These are phyloP conservation scores for Cottus gobio DNA, from an alignment of 2,113 vertebrate species.

Conservation along the genomic window DNA sequence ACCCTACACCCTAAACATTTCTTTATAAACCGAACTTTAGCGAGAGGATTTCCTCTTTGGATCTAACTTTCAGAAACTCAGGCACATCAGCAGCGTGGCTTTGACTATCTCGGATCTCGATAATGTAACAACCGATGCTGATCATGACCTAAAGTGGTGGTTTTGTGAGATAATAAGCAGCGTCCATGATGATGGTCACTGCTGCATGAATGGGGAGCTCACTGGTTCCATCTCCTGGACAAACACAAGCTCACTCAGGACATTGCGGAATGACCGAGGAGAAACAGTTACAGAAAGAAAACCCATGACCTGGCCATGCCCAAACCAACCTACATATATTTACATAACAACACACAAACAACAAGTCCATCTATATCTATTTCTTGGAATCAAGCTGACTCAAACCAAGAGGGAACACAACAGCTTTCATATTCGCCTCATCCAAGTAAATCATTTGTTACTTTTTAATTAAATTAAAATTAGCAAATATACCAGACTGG, in stretches of 20 bases:
- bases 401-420: background rate
- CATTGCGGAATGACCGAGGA: background rate
- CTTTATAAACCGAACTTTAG: background rate
- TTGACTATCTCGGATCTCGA: background rate
- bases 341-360: background rate
- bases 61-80: background rate
- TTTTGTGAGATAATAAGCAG: background rate
- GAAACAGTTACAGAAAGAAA: background rate
- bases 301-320: background rate
- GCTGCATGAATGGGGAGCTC: slow-evolving; percentile 10
- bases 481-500: slow-evolving; percentile 41
- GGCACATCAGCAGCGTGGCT: background rate
- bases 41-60: background rate
- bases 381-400: background rate
- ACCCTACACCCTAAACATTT: background rate
- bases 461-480: slow-evolving; percentile 2
- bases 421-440: background rate
- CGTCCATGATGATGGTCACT: background rate
- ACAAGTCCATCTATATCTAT: background rate
- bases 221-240: slow-evolving; percentile 64
- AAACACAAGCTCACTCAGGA: slow-evolving; percentile 27
- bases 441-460: background rate
- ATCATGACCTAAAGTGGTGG: too few species aligned
- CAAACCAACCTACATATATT: background rate
- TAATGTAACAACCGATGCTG: background rate